These are phyloP conservation scores for Pygathrix nemaeus DNA, from an alignment of 2,113 vertebrate genomes.

Conservation along the genomic window DNA sequence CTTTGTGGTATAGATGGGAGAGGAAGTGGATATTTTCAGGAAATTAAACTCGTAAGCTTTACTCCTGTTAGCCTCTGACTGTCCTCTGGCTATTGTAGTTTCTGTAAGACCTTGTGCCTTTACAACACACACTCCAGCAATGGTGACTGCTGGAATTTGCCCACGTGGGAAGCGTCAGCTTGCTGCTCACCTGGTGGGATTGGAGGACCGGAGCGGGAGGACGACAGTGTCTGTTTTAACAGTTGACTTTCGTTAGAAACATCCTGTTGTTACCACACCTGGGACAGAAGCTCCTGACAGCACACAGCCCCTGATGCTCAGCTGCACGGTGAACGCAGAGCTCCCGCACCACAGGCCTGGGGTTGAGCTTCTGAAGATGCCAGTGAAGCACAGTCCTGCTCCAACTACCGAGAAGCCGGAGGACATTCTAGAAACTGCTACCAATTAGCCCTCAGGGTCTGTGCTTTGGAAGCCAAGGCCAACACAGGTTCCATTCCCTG, in stretches of 20 bases:
- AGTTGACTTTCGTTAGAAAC: not conserved
- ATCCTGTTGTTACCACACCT: not conserved
- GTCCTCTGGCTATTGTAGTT: not conserved
- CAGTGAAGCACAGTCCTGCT: too few species aligned
- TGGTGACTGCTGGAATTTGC: not conserved
- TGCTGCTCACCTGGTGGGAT: not conserved
- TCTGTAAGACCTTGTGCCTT: not conserved
- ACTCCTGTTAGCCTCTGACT: not conserved
- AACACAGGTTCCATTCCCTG: fast-evolving
- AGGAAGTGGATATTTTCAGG: not conserved
- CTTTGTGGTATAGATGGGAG: not conserved
- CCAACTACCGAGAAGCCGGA: not conserved
- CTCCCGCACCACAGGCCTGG: too few species aligned
- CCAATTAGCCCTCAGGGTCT: not conserved
- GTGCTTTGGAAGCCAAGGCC: not conserved
- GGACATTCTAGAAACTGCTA: not conserved
- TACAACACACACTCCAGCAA: not conserved
- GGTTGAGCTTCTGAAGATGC: not conserved
- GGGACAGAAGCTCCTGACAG: not conserved
- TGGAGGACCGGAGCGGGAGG: not conserved
- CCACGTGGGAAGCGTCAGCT: not conserved
- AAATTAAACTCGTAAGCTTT: not conserved
- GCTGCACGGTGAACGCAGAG: too few species aligned
- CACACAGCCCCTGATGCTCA: fast-evolving
- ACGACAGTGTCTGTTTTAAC: not conserved